Percentiles rank a stretch among this genome's conserved stretches.
These are phyloP conservation scores for Pseudolycoriella hygida DNA, from an alignment of 2,888 invertebrate species.

Conservation along the genomic window DNA sequence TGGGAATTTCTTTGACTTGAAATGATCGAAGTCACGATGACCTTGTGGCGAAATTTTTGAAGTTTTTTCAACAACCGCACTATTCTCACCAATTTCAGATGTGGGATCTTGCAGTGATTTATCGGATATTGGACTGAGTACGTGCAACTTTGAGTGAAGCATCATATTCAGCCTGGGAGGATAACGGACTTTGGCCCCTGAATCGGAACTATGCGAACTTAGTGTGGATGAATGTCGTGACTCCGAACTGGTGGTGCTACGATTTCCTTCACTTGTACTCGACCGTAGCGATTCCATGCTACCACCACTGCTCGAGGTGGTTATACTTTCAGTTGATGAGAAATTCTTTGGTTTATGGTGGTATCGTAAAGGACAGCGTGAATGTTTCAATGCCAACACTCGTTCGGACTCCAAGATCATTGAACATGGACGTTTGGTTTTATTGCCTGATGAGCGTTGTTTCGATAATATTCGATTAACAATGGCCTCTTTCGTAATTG, in stretches of 20 bases:
- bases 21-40: constrained; percentile 8
- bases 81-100: constrained; percentile 9
- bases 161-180: constrained; percentile 48
- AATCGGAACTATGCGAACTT: constrained; percentile 75
- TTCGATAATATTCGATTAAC: no score
- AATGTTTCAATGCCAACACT: not conserved
- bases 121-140: constrained; percentile 76
- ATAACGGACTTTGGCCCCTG: constrained; percentile 37
- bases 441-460: no score
- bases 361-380: not conserved
- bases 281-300: constrained; percentile 77
- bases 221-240: constrained; percentile 68
- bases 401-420: no score
- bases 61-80: not conserved
- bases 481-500: no score
- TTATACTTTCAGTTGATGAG: constrained; percentile 69
- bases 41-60: no score
- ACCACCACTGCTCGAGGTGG: constrained; percentile 70
- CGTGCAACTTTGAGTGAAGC: constrained; percentile 63
- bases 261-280: constrained; percentile 73
- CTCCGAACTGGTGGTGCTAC: constrained; percentile 71
- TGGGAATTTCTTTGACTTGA: constrained; percentile 24
- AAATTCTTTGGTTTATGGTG: constrained; percentile 16
- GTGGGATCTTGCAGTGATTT: constrained; percentile 74
- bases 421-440: no score